Evolutionary conservation across 2,888 invertebrate genomes (phyloP), one percentile per base, ranked within the genome.

Genomic region (Linnaemya tessellans): DNA sequence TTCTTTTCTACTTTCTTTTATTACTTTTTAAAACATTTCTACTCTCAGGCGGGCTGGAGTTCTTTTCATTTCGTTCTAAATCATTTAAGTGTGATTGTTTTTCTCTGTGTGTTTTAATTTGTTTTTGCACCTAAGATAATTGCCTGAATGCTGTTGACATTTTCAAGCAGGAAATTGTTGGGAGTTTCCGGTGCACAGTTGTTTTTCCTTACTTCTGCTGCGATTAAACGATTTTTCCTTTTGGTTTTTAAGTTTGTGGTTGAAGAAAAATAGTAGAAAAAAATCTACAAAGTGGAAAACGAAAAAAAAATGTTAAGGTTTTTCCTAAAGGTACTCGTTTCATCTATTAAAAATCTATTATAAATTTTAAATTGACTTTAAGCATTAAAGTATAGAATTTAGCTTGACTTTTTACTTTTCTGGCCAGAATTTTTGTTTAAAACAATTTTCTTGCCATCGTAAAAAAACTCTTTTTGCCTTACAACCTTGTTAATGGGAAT

Each of bases 91-190:
- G 56, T 49, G 41, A 30, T 58, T 58, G 56, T 62, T 64, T 58
- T 58, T 56, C 3, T 71, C 8, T 60, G 46, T 43, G 54, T 65
- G 58, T 64, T 89, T 18, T 88, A 89, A 89, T 89, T 89, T 88
- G 87, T 89, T 89, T 89, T 90, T 90, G 88, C 91, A 92, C 92
- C 92, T 92, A 90, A 90, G 90, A 92, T 92, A 92, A 92, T 92
- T 92, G 91, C 91, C 89, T 80, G 90, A 90, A 89, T 92, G 92
- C 88, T 89, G 91, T 88, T 92, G 91, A 91, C 92, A 91, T 89
- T 88, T 88, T 88, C 88, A 87, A 89, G 88, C 83, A 87, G 87
- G 87, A 87, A 87, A 87, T 86, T 84, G 84, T 86, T 87, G 80
- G 80, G 68, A 84, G 83, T 84, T 79, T 86, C 86, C 82, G 77